These are phyloP conservation scores for Amphiduros pacificus DNA, from an alignment of 2,888 invertebrate species.

Conservation along the genomic window DNA sequence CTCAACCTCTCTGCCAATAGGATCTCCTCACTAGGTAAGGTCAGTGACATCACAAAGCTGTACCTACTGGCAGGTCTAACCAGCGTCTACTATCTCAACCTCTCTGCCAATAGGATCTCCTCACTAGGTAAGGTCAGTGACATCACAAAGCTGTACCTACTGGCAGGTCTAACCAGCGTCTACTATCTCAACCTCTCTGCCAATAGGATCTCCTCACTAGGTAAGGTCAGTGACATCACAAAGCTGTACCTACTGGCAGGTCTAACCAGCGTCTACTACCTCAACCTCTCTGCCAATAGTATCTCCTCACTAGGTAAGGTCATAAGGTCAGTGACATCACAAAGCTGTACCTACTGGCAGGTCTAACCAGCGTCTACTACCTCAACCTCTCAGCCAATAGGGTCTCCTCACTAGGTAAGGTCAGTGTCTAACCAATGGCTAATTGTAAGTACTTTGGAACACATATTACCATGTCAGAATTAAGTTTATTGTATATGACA, in stretches of 20 bases:
- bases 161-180: slow-evolving; percentile 46
- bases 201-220: slow-evolving; percentile 51
- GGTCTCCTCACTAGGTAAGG: slow-evolving; percentile 49
- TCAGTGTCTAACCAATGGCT: no score
- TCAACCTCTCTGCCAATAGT: slow-evolving; percentile 51
- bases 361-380: slow-evolving; percentile 40
- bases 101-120: slow-evolving; percentile 51
- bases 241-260: slow-evolving; percentile 47
- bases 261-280: slow-evolving; percentile 37
- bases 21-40: slow-evolving; percentile 49
- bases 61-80: slow-evolving; percentile 46
- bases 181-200: slow-evolving; percentile 45
- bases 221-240: slow-evolving; percentile 41
- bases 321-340: no score
- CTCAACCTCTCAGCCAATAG: slow-evolving; percentile 51
- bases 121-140: slow-evolving; percentile 46
- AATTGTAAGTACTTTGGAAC: no score
- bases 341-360: slow-evolving; percentile 44
- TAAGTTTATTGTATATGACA: no score
- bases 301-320: slow-evolving; percentile 49
- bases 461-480: no score
- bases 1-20: slow-evolving; percentile 51
- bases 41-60: slow-evolving; percentile 39
- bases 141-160: slow-evolving; percentile 41
- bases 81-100: slow-evolving; percentile 41